Percentiles rank a stretch among this genome's conserved stretches.
Evolutionary conservation across 1,140 invertebrate genomes (phyloP).

Genomic region (Macrobrachium nipponense): DNA sequence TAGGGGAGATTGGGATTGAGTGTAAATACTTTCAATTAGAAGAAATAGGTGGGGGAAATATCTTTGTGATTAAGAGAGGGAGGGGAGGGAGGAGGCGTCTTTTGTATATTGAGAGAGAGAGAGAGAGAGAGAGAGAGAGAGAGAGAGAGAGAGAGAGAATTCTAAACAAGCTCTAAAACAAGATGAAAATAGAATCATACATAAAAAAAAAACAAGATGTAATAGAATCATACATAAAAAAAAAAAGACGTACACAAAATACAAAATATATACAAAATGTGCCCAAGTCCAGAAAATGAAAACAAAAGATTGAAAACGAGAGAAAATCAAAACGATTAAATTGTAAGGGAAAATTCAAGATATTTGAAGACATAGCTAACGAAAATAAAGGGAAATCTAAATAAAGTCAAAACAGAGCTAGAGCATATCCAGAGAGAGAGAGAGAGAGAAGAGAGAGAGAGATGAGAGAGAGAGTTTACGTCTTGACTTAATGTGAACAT

Average conservation of each 20-base stretch:
- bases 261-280: neutral
- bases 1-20: too few relatives aligned
- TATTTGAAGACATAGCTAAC: too few relatives aligned
- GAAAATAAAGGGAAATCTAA: neutral
- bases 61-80: neutral
- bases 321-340: too few relatives aligned
- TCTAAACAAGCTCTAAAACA: neutral
- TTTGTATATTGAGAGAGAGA: too few relatives aligned
- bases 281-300: neutral
- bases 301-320: too few relatives aligned
- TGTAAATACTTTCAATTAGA: neutral
- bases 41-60: neutral
- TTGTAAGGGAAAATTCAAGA: too few relatives aligned
- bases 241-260: neutral
- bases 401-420: neutral
- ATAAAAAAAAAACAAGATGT: neutral
- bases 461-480: too few relatives aligned
- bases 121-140: neutral
- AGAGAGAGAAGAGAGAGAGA: too few relatives aligned
- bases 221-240: neutral
- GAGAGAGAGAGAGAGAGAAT: neutral
- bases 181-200: neutral
- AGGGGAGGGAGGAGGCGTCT: neutral
- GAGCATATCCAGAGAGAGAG: neutral
- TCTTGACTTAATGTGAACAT: too few relatives aligned